Percentiles rank a stretch among this genome's conserved stretches.
Evolutionary conservation across 2,797 vertebrate species (phyloP).

Genomic region (Staurois parvus): DNA sequence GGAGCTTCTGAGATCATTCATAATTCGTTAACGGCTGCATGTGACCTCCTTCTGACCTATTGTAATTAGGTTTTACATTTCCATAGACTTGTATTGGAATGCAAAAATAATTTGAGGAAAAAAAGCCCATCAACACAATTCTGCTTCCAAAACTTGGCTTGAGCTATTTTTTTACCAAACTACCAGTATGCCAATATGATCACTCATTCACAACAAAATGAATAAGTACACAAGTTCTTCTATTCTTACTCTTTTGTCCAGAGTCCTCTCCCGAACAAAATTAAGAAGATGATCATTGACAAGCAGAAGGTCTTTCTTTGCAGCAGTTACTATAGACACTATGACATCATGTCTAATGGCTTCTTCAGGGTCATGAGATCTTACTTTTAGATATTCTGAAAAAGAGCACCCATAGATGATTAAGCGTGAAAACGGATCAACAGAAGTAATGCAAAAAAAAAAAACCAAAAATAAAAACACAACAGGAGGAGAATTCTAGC

Average conservation of each 20-base stretch:
- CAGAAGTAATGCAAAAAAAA: too few relatives aligned
- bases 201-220: neutral
- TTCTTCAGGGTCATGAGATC: conserved; percentile 97
- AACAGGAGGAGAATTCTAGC: too few relatives aligned
- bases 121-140: too few relatives aligned
- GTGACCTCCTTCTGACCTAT: too few relatives aligned
- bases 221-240: neutral
- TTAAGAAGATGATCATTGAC: conserved; percentile 96
- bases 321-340: conserved; percentile 97
- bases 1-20: too few relatives aligned
- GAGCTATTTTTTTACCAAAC: too few relatives aligned
- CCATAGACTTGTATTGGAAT: too few relatives aligned
- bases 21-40: too few relatives aligned
- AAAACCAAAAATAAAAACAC: too few relatives aligned
- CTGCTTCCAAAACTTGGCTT: too few relatives aligned
- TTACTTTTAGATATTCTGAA: conserved; percentile 92
- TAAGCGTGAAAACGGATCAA: neutral
- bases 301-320: conserved; percentile 94
- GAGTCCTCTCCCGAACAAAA: conserved; percentile 94
- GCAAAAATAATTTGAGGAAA: too few relatives aligned
- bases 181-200: neutral
- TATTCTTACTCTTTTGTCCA: conserved; percentile 91
- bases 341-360: conserved; percentile 98
- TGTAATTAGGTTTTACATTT: too few relatives aligned
- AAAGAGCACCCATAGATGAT: conserved; percentile 45